Conservation (phyloP, 2,888 invertebrate species). For the Pediacus dermestoides region DNA sequence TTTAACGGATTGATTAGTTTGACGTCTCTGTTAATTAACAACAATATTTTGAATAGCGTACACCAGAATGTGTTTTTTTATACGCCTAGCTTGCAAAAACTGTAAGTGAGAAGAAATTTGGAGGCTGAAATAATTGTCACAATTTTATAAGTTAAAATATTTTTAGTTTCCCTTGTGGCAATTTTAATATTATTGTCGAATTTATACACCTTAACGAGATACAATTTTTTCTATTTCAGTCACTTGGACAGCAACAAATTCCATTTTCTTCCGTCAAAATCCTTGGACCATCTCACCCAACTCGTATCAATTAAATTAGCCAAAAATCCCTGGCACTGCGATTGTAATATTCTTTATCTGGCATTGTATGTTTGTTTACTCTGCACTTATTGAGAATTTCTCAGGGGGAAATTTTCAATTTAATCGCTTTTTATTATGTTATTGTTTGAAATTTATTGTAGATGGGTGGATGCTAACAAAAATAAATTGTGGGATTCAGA, state of each 20-base stretch:
- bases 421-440: neutral
- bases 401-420: conserved; percentile 6
- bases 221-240: conserved; percentile 49
- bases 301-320: conserved; percentile 67
- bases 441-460: too few relatives aligned
- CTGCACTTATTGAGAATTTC: too few relatives aligned
- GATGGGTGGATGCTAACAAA: conserved; percentile 65
- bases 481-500: conserved; percentile 68
- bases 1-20: conserved; percentile 64
- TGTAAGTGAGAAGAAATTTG: conserved; percentile 55
- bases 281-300: conserved; percentile 61
- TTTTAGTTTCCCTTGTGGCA: conserved; percentile 3
- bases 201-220: neutral
- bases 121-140: conserved; percentile 5
- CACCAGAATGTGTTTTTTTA: conserved; percentile 62
- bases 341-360: conserved; percentile 70
- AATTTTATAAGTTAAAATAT: conserved; percentile 5
- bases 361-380: conserved; percentile 60
- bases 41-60: conserved; percentile 64
- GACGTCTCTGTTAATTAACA: conserved; percentile 65
- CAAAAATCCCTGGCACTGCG: conserved; percentile 79
- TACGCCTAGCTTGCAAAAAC: conserved; percentile 63
- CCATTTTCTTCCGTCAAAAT: conserved; percentile 63
- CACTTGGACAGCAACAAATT: conserved; percentile 74
- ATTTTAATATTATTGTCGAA: conserved; percentile 6